Percentiles rank a stretch among this genome's conserved stretches.
Evolutionary conservation across 2,113 vertebrate species (phyloP).

Genomic region (Origma solitaria): DNA sequence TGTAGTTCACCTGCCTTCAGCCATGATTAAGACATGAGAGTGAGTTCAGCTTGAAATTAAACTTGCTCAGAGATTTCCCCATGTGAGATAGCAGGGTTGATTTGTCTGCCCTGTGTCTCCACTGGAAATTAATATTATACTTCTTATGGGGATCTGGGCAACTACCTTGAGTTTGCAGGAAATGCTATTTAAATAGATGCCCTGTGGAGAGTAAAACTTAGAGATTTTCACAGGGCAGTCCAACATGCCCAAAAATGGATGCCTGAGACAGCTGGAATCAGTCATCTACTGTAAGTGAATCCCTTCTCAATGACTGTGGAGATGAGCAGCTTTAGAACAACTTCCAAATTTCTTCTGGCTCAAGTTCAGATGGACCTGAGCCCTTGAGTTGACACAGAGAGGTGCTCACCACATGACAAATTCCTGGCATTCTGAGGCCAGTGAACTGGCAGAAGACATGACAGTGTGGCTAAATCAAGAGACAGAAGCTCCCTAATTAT

Average conservation of each 20-base stretch:
- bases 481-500: background rate
- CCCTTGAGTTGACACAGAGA: background rate
- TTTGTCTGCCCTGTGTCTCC: background rate
- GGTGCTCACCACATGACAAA: background rate
- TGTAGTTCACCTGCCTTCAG: background rate
- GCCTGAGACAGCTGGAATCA: background rate
- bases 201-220: background rate
- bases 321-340: background rate
- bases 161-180: background rate
- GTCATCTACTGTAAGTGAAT: background rate
- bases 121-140: background rate
- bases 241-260: background rate
- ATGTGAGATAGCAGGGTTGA: fast-evolving
- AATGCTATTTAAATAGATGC: background rate
- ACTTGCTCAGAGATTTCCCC: background rate
- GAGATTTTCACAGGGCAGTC: background rate
- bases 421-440: background rate
- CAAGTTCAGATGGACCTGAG: background rate
- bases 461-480: background rate
- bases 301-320: background rate
- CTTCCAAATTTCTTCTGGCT: background rate
- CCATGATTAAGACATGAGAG: background rate
- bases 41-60: background rate
- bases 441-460: background rate
- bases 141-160: background rate